Conservation (phyloP, 2,113 vertebrate species). For the Ia io region DNA sequence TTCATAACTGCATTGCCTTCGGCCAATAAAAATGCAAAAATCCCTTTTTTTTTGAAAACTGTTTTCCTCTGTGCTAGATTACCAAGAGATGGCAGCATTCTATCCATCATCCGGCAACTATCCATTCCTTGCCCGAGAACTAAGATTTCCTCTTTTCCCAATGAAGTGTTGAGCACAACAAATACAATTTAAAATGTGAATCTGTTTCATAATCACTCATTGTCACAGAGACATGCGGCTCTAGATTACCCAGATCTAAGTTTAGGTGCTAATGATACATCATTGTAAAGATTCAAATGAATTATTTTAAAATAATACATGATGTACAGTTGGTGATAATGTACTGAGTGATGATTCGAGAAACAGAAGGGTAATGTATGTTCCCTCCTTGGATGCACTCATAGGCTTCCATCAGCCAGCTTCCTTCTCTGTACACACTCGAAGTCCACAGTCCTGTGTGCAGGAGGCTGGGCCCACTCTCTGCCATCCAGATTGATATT, state of each 20-base stretch:
- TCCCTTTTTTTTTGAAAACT: conserved; percentile 13
- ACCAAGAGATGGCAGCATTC: conserved; percentile 62
- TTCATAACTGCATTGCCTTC: conserved; percentile 52
- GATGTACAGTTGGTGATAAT: not conserved
- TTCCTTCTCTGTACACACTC: not conserved
- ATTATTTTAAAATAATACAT: conserved; percentile 29
- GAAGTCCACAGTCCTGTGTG: not conserved
- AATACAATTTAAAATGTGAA: conserved; percentile 41
- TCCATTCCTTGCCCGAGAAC: not conserved
- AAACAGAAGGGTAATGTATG: not conserved
- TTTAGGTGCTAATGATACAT: not conserved
- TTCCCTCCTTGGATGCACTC: not conserved
- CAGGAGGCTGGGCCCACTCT: not conserved
- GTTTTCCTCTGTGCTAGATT: conserved; percentile 50
- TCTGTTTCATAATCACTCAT: conserved; percentile 42
- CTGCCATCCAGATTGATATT: not conserved
- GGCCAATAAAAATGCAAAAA: conserved; percentile 65
- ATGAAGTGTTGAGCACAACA: conserved; percentile 44
- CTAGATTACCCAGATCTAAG: not conserved
- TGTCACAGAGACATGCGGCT: not conserved
- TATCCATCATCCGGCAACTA: not conserved
- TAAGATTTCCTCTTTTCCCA: conserved; percentile 34
- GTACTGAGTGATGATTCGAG: not conserved
- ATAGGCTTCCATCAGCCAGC: not conserved
- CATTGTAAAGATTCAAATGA: conserved; percentile 11